Evolutionary conservation across 1,140 invertebrate genomes (phyloP), one percentile per base, ranked within the genome.

Genomic region (Heliconius himera): DNA sequence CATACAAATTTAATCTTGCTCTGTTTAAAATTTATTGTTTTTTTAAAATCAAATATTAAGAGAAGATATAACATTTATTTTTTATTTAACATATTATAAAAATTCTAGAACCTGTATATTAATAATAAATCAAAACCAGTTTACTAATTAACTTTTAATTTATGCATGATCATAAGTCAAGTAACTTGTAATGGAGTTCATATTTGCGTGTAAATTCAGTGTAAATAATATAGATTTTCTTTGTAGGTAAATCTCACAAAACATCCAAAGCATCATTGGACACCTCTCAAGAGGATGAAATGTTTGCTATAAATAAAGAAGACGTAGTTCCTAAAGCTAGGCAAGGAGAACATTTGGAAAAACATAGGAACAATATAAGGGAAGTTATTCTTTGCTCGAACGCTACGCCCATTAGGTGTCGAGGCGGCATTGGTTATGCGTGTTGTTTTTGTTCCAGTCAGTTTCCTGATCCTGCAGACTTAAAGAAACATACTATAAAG

Each of bases 311-410:
- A 41, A 72, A 76, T 38, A 78, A 81, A 71, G 71, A 73, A 41
- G 33, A 46, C 16, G 41, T 78, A 26, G 73, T 74, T 77, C 72
- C 73, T 26, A 86, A 83, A 82, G 81, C 33, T 29, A 86, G 77
- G 73, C 74, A 80, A 29, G 81, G 81, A 20, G 83, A 87, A 75
- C 86, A 88, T 71, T 82, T 90, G 72, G 83, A 88, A 13, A 87
- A 90, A 46, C 91, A 92, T 71, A 81, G 85, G 22, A 86, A 83
- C 2, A 93, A 93, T 71, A 84, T 91, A 29, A 81, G 86, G 54
- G 87, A 88, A 38, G 85, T 92, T n/a, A 78, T 93, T 29, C 80
- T 83, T 46, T 90, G 82, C 71, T 88, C 91, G 9, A 93, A 93
- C 73, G 90, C 90, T 1, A 91, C 90, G 0, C 90, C 89, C 0